These are phyloP conservation scores for Helicolenus hilgendorfi DNA, from an alignment of 2,797 vertebrate genomes.

Conservation along the genomic window DNA sequence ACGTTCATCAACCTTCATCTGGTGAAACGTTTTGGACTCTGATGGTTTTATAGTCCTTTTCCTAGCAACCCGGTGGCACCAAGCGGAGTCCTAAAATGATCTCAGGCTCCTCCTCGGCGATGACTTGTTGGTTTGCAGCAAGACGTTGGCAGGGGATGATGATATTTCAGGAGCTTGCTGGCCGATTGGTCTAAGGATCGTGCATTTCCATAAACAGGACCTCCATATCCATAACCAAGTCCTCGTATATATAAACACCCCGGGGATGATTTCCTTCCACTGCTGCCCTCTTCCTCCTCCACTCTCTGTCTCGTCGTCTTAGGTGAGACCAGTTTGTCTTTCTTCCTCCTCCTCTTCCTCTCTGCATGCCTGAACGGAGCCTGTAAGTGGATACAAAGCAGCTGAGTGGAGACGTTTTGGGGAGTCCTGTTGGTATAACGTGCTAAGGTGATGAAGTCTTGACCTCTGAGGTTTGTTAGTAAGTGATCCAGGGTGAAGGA, in stretches of 20 bases:
- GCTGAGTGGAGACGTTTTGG: constrained; percentile 7
- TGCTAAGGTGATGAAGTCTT: constrained; percentile 32
- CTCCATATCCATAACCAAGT: constrained; percentile 65
- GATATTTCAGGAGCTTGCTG: constrained; percentile 86
- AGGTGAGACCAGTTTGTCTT: constrained; percentile 74
- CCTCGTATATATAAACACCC: constrained; percentile 81
- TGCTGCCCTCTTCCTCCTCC: constrained; percentile 61
- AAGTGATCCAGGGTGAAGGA: constrained; percentile 29
- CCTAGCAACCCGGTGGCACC: constrained; percentile 11
- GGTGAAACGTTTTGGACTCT: background rate
- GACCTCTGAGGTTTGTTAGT: constrained; percentile 44
- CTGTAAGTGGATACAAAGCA: background rate
- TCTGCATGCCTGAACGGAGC: constrained; percentile 7
- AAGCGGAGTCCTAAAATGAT: constrained; percentile 46
- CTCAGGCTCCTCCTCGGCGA: constrained; percentile 72
- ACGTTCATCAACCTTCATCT: background rate
- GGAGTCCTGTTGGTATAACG: constrained; percentile 4
- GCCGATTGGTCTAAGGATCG: constrained; percentile 85
- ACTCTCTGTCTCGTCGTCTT: constrained; percentile 36
- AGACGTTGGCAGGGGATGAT: constrained; percentile 45
- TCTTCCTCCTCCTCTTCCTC: constrained; percentile 35
- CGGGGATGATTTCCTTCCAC: constrained; percentile 45
- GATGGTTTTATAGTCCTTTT: constrained; percentile 40
- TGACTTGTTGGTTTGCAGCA: constrained; percentile 27
- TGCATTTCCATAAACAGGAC: constrained; percentile 88